Base-by-base conservation (phyloP, 2,797 vertebrate species). In the Cygnus olor region DNA sequence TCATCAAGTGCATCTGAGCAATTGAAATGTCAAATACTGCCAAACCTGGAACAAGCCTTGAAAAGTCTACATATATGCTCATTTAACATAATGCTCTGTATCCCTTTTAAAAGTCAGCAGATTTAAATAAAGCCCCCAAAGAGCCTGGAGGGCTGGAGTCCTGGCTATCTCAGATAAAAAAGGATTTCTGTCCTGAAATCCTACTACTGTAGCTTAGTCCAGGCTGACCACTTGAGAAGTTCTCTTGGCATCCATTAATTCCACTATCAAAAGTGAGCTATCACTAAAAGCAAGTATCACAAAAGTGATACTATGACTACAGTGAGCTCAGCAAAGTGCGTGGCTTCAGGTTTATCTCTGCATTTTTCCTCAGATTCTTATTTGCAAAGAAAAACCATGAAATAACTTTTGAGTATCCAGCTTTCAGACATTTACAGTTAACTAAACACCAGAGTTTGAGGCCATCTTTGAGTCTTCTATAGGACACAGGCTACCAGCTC, bases 111-210 rank as follows among this genome's bases (percentile, higher is more conserved):
- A 83, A 88, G 40, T 78, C 72, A 78, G 54, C 34, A 73, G 18
- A 38, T 56, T 83, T 79, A 42, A 91, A 73, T 49, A 72, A 83
- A 86, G 34, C 47, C 30, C 64, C 80, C 30, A 7, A 36, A 70
- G 8, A 45, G 32, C 28, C 85, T 81, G 40, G 20, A 69, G 63
- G 73, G 69, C n/a, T 90, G 63, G 38, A 91, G 44, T 30, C 40
- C 27, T 58, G 28, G 36, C 27, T 79, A 27, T 9, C 44, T 71
- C 69, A 78, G 16, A 84, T 88, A 83, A 86, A 78, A 93, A 53
- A 54, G 6, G 4, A n/a, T 38, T 88, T 78, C 30, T 64, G 36
- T 80, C 65, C 36, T 6, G 0, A 68, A 93, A 85, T 6, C 22
- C 19, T 83, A 34, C 51, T 40, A n/a, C 45, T 40, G 53, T 34